phyloP scores from a whole-genome alignment of 2,113 vertebrate genomes.

The Nothoprocta pentlandii region DNA sequence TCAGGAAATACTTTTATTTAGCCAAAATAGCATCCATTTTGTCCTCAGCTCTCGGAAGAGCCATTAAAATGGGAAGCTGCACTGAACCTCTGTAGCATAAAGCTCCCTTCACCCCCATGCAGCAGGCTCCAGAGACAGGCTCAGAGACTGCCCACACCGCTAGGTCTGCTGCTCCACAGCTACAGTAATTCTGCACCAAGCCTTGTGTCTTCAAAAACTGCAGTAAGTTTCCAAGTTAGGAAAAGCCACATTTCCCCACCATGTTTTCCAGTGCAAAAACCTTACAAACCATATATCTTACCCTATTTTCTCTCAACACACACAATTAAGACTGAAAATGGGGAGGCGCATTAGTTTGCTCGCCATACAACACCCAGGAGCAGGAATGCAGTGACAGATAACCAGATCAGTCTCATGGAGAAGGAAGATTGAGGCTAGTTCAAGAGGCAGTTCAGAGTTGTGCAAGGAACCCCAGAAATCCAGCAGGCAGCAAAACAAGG shows the following conservation, averaged over 20 bases:
- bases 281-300: neutral
- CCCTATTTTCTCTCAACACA: neutral
- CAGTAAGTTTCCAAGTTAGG: neutral
- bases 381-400: neutral
- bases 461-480: neutral
- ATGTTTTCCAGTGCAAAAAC: neutral
- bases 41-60: neutral
- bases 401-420: neutral
- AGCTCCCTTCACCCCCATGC: neutral
- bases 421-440: neutral
- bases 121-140: neutral
- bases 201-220: neutral
- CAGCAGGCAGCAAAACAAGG: neutral
- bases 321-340: neutral
- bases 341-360: neutral
- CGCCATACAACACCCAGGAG: neutral
- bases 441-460: neutral
- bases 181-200: neutral
- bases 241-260: neutral
- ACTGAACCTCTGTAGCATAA: neutral
- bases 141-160: neutral
- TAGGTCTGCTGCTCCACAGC: neutral
- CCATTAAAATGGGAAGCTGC: accelerated
- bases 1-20: neutral
- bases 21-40: neutral